Evolutionary conservation across 1,140 invertebrate genomes (phyloP).

Genomic region (Hyles euphorbiae): DNA sequence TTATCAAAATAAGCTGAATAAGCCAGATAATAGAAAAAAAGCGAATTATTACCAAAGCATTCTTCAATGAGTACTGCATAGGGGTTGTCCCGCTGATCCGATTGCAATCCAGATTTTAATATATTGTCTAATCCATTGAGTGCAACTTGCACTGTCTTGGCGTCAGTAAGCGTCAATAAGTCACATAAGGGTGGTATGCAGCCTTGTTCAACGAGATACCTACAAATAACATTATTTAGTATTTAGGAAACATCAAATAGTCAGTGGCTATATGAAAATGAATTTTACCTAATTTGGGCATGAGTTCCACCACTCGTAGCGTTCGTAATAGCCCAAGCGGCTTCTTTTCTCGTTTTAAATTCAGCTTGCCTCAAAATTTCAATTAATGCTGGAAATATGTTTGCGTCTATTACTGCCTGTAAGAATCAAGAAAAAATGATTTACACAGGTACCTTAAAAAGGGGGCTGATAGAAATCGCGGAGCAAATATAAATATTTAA

Average conservation of each 20-base stretch:
- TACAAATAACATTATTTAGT: constrained; percentile 19
- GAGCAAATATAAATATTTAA: no score
- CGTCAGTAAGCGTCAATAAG: constrained; percentile 93
- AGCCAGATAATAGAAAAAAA: neutral
- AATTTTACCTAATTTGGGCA: constrained; percentile 89
- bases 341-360: constrained; percentile 98
- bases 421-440: constrained; percentile 45
- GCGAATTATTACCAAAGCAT: constrained; percentile 89
- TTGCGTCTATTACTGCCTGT: constrained; percentile 95
- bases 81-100: constrained; percentile 86
- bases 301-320: constrained; percentile 96
- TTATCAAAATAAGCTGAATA: no score
- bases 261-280: neutral
- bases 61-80: constrained; percentile 96
- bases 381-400: constrained; percentile 95
- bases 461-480: no score
- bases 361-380: constrained; percentile 94
- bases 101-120: constrained; percentile 91
- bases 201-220: constrained; percentile 80
- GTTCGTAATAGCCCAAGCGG: constrained; percentile 98
- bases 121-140: constrained; percentile 98
- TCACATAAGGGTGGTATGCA: constrained; percentile 97
- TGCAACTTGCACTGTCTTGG: constrained; percentile 98
- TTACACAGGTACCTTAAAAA: no score
- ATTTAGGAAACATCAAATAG: no score